Evolutionary conservation across 2,113 vertebrate species (phyloP).

Genomic region (Peromyscus californicus): DNA sequence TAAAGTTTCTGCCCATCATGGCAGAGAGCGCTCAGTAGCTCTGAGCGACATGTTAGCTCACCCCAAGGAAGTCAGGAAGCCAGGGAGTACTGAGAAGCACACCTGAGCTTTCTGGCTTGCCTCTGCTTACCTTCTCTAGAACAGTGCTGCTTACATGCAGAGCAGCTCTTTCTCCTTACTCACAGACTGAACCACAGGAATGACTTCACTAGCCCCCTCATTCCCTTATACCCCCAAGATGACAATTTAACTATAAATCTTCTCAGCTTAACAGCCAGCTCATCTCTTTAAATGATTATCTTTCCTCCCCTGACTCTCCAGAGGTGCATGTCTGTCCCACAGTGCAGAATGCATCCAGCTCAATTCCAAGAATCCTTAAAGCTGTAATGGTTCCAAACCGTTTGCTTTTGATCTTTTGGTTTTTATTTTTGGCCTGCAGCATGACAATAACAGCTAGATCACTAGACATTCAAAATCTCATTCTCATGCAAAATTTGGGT

Average conservation of each 20-base stretch:
- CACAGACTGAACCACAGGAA: neutral
- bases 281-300: neutral
- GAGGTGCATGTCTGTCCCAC: neutral
- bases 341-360: neutral
- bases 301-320: neutral
- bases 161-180: neutral
- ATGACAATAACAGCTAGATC: neutral
- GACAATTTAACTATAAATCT: neutral
- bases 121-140: neutral
- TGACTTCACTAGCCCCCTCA: neutral
- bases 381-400: neutral
- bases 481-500: neutral
- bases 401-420: neutral
- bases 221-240: neutral
- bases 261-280: neutral
- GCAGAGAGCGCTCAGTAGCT: rapidly evolving
- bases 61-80: neutral
- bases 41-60: neutral
- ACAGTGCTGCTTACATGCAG: neutral
- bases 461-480: neutral
- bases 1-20: neutral
- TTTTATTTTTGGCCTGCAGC: neutral
- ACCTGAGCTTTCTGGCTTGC: neutral
- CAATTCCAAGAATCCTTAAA: neutral
- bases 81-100: neutral